Percentiles rank a stretch among this genome's conserved stretches.
These are phyloP conservation scores for Sebastiscus tertius DNA, from an alignment of 2,797 vertebrate species.

Conservation along the genomic window DNA sequence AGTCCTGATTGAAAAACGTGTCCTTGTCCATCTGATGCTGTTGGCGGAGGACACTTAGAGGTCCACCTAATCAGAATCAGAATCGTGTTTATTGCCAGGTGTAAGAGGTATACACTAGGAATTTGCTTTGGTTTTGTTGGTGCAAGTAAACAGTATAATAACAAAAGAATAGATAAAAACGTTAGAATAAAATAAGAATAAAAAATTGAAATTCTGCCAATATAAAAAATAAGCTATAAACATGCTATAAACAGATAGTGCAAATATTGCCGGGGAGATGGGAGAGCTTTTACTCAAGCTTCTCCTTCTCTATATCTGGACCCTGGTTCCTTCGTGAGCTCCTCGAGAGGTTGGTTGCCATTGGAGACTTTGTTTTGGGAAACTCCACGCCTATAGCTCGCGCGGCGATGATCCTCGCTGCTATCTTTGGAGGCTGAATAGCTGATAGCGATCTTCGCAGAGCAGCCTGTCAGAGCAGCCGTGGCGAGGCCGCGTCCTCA, in stretches of 20 bases:
- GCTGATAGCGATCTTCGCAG: conserved; percentile 81
- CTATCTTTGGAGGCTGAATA: conserved; percentile 75
- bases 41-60: background rate
- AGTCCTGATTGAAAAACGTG: background rate
- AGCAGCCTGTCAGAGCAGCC: conserved; percentile 66
- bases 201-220: too few relatives aligned
- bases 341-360: conserved; percentile 59
- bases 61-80: background rate
- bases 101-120: too few relatives aligned
- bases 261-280: background rate
- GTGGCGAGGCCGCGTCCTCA: conserved; percentile 76
- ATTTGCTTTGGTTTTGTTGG: too few relatives aligned
- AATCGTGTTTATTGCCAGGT: too few relatives aligned
- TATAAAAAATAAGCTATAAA: too few relatives aligned
- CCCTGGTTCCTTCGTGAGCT: conserved; percentile 28
- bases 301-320: conserved; percentile 52
- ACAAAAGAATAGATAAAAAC: too few relatives aligned
- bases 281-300: background rate
- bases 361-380: conserved; percentile 74
- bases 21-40: background rate
- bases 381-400: conserved; percentile 55
- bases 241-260: too few relatives aligned
- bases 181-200: too few relatives aligned
- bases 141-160: too few relatives aligned
- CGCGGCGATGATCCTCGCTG: conserved; percentile 64